Base-by-base conservation (phyloP, 37 sponge, comb jelly and placozoan genomes). In the Crambe crambe region DNA sequence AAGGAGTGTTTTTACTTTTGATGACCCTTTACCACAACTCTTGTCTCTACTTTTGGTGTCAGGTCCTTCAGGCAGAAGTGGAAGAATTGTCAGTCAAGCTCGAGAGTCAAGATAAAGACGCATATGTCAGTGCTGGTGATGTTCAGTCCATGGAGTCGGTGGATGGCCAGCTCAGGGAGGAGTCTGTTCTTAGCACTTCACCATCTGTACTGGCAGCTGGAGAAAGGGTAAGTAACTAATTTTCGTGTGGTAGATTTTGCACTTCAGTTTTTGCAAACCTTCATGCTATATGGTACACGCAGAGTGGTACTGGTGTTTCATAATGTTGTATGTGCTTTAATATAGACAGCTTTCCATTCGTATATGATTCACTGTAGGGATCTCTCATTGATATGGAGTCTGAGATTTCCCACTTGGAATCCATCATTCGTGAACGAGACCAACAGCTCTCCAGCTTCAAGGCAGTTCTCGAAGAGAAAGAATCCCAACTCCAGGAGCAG, bases 381-480 rank as follows among this genome's bases (percentile, higher is more conserved):
- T 83, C 84, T 25, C 58, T 83, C 34, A 58, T 83, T 21, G 84
- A 83, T 59, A n/a, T 83, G 69, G 84, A 83, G 56, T 65, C 65
- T 12, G 84, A 83, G 42, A 51, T 83, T 6, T 2, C 42, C 22
- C 56, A 26, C 4, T 43, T 67, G 42, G 84, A 83, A 51, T 21
- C 68, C 3, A 20, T 37, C 20, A 66, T 83, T 1, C 74, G 42
- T 26, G 70, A 76, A 36, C 61, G 56, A 32, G 84, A 83, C 10
- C 70, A 83, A 21, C 58, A 76, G 70, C 76, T 83, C 29, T 76
- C 76, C 4, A 83, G 75, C 59, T 69, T 83, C 59, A 83, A 75
- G 58, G 51, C 58, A 4, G 54, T 74, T 54, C 84, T 83, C 30
- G 84, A 83, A 29, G 73, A 68, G 29, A 83, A 62, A 30, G 42